Evolutionary conservation across 37 sponge, comb jelly and placozoan species (phyloP), one percentile per base, ranked within the genome.

Genomic region (Geodia barretti): DNA sequence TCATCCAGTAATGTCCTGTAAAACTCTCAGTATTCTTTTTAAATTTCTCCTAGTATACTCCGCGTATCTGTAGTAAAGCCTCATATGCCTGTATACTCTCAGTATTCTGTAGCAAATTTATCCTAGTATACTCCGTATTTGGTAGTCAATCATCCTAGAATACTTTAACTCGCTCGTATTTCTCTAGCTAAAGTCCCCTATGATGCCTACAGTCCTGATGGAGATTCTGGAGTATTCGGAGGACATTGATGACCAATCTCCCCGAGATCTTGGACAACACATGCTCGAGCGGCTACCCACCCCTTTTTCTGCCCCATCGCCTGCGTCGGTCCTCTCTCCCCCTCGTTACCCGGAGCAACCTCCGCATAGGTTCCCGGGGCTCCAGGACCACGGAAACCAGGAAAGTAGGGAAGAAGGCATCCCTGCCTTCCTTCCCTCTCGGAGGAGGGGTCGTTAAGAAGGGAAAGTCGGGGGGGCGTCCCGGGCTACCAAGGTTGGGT

Each of bases 251-350:
- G 59, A 77, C 83, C 37, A 93, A 94, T 33, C 59, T 94, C 23
- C 95, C 95, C 32, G 69, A 70, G 68, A 39, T 94, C 41, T 94
- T 89, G 92, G 71, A 82, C 68, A 92, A 90, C 75, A 37, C 92
- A 26, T 85, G 77, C 0, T 79, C 78, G 68, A 39, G 81, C 24
- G 63, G 86, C 39, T 31, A 79, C 14, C 83, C 87, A 41, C 35
- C 62, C 23, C 25, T 86, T 32, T 54, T 73, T 29, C 43, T 62
- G 54, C 7, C 54, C 54, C 54, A 47, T 17, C 11, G 7, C 54
- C 14, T 14, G 14, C 14, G 14, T 14, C 54, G 54, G 9, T 14
- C 47, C 11, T 28, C 75, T 26, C 43, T 81, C 38, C 30, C 78
- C n/a, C 68, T 88, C 42, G 38, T 30, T 35, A 23, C 39, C 64